These are phyloP conservation scores for Ispidina picta DNA, from an alignment of 2,797 vertebrate genomes.

Conservation along the genomic window DNA sequence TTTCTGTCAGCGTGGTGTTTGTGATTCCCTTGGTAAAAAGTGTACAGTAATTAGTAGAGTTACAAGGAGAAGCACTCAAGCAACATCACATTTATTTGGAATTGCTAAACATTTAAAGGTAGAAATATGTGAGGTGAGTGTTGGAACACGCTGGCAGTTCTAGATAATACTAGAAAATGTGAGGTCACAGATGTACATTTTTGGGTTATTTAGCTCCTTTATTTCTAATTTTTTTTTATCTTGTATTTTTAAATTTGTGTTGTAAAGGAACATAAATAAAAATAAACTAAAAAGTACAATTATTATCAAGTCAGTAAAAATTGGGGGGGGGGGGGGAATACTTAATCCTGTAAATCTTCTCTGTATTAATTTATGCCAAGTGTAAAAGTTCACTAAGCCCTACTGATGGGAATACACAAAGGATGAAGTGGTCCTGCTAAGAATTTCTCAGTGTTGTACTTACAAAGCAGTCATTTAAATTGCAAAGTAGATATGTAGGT, in stretches of 20 bases:
- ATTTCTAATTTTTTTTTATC: background rate
- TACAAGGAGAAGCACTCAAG: background rate
- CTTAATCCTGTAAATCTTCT: conserved; percentile 41
- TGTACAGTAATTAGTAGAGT: background rate
- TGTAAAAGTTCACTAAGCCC: conserved; percentile 30
- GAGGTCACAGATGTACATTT: background rate
- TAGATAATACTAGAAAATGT: background rate
- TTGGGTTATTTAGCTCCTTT: background rate
- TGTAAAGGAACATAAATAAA: conserved; percentile 1
- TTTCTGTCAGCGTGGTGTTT: background rate
- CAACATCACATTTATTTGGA: background rate
- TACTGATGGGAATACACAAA: conserved; percentile 28
- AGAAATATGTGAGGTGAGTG: background rate
- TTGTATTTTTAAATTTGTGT: background rate
- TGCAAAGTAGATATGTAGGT: conserved; percentile 17
- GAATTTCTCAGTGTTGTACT: conserved; percentile 39
- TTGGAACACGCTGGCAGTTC: background rate
- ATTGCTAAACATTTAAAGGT: background rate
- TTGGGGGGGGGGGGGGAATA: background rate
- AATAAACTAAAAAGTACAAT: background rate
- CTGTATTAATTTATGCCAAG: conserved; percentile 41
- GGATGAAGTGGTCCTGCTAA: conserved; percentile 38
- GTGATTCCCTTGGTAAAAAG: background rate
- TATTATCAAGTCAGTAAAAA: conserved; percentile 28
- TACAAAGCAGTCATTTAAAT: conserved; percentile 52